Percentiles rank a stretch among this genome's conserved stretches.
Evolutionary conservation across 2,888 invertebrate genomes (phyloP).

Genomic region (Beris chalybata): DNA sequence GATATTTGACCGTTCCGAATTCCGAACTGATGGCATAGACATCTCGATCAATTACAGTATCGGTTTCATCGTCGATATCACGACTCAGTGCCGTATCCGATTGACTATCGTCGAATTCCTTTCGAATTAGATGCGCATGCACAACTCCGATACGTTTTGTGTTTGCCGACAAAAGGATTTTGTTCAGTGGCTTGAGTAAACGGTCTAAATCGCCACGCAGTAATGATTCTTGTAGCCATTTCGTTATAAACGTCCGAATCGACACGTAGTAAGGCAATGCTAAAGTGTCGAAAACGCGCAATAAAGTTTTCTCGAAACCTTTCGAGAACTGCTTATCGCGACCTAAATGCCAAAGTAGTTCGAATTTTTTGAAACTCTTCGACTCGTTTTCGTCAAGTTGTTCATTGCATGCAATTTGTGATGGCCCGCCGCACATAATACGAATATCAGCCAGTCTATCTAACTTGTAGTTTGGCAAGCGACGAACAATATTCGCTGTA

Average conservation of each 20-base stretch:
- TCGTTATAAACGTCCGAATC: conserved; percentile 63
- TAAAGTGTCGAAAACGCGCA: conserved; percentile 63
- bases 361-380: conserved; percentile 55
- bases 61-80: conserved; percentile 44
- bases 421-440: conserved; percentile 50
- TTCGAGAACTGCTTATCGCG: conserved; percentile 60
- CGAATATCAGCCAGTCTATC: conserved; percentile 52
- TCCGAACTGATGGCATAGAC: conserved; percentile 82
- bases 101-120: conserved; percentile 55
- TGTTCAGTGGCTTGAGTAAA: conserved; percentile 74
- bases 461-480: conserved; percentile 48
- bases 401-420: conserved; percentile 42
- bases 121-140: conserved; percentile 65
- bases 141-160: conserved; percentile 82
- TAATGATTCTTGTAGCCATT: conserved; percentile 75
- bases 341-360: conserved; percentile 73
- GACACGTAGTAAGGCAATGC: conserved; percentile 53
- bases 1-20: conserved; percentile 71
- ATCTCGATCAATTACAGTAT: conserved; percentile 55
- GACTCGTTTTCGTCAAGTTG: conserved; percentile 53
- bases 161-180: conserved; percentile 74
- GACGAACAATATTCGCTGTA: not conserved
- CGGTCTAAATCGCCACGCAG: conserved; percentile 76
- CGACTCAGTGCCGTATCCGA: conserved; percentile 48
- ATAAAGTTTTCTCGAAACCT: conserved; percentile 63